These are phyloP conservation scores for Brenthis daphne DNA, from an alignment of 2,888 invertebrate genomes.

Conservation along the genomic window DNA sequence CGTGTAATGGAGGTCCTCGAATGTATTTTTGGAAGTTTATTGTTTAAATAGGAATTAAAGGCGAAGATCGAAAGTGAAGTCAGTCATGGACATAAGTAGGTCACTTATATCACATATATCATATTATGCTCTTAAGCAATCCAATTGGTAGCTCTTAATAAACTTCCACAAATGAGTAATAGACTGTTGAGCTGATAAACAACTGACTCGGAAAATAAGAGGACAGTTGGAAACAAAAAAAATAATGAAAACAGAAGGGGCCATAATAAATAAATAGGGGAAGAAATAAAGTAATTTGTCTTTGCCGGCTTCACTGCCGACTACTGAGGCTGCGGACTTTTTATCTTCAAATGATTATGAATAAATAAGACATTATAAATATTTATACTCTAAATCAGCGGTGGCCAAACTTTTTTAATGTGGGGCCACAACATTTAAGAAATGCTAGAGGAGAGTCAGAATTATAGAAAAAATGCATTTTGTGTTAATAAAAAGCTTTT, in stretches of 20 bases:
- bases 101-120: neutral
- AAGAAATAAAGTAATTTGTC: conserved; percentile 69
- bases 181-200: conserved; percentile 35
- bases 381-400: too few relatives aligned
- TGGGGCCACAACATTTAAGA: too few relatives aligned
- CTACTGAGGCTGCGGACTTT: conserved; percentile 31
- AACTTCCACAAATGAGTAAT: conserved; percentile 35
- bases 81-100: too few relatives aligned
- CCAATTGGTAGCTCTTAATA: conserved; percentile 15
- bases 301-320: conserved; percentile 53
- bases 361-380: neutral
- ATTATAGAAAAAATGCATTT: too few relatives aligned
- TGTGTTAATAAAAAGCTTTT: too few relatives aligned
- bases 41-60: too few relatives aligned
- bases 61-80: too few relatives aligned
- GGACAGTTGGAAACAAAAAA: conserved; percentile 57
- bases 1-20: too few relatives aligned
- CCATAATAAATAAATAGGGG: conserved; percentile 61
- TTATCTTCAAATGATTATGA: neutral
- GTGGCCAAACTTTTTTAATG: too few relatives aligned
- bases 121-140: neutral
- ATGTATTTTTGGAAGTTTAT: too few relatives aligned
- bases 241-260: conserved; percentile 56
- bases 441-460: too few relatives aligned
- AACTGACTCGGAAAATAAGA: conserved; percentile 49